phyloP scores from a whole-genome alignment of 2,888 invertebrate genomes.

The Dromius quadrimaculatus region DNA sequence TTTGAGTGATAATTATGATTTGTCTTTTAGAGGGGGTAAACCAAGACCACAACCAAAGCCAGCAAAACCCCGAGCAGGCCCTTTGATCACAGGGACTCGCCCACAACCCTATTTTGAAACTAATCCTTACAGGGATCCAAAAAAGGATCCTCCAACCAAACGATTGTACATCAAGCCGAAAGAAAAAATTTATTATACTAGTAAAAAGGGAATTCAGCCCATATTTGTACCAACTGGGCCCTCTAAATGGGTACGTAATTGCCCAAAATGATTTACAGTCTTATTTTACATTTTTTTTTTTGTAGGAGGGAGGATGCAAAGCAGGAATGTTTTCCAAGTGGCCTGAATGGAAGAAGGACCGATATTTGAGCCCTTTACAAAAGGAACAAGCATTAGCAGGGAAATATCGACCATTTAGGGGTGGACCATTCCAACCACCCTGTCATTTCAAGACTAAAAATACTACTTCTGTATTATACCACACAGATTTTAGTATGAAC shows the following conservation, averaged over 20 bases:
- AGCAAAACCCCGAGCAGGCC: slow-evolving; percentile 56
- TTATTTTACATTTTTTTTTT: slow-evolving; percentile 1
- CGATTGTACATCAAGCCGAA: slow-evolving; percentile 15
- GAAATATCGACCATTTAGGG: slow-evolving; percentile 1
- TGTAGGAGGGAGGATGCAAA: slow-evolving; percentile 59
- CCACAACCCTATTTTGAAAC: slow-evolving; percentile 64
- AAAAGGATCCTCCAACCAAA: slow-evolving; percentile 38
- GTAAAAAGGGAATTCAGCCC: too few relatives aligned
- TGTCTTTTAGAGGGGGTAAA: background rate
- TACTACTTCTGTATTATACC: slow-evolving; percentile 53
- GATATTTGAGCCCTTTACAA: slow-evolving; percentile 23
- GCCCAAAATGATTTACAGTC: background rate
- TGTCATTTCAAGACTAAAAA: slow-evolving; percentile 54
- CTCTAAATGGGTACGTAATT: slow-evolving; percentile 60
- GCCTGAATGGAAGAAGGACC: slow-evolving; percentile 59
- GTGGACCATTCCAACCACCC: slow-evolving; percentile 53
- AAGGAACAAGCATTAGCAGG: slow-evolving; percentile 15
- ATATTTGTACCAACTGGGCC: slow-evolving; percentile 61
- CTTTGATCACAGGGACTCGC: slow-evolving; percentile 59
- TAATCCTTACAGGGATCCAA: slow-evolving; percentile 63
- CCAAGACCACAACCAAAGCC: slow-evolving; percentile 1
- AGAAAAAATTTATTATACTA: slow-evolving; percentile 12
- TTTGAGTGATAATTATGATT: too few relatives aligned
- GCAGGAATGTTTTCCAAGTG: slow-evolving; percentile 65
- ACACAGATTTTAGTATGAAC: slow-evolving; percentile 54